phyloP scores from a whole-genome alignment of 1,140 invertebrate genomes.

The Brachionus paranguensis region DNA sequence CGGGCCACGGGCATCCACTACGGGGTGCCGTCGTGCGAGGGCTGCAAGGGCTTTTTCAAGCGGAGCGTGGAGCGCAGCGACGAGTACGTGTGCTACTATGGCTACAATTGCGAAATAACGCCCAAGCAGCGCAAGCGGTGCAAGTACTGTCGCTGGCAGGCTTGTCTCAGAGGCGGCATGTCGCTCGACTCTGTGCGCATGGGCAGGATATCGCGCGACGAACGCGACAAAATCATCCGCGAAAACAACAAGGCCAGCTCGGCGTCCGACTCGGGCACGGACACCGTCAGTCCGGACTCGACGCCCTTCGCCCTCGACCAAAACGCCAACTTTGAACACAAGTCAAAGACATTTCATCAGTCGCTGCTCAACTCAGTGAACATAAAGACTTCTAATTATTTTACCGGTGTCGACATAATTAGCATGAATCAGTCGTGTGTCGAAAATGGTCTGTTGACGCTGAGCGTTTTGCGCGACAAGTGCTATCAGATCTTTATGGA shows the following conservation, averaged over 20 bases:
- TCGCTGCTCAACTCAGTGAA: not conserved
- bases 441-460: not conserved
- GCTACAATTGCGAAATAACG: constrained; percentile 52
- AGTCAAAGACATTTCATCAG: not conserved
- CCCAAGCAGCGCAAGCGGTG: constrained; percentile 53
- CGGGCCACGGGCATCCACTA: constrained; percentile 56
- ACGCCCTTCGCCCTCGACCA: not conserved
- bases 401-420: constrained; percentile 13
- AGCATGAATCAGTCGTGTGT: not conserved
- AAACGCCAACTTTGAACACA: not conserved
- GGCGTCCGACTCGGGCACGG: not conserved
- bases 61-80: constrained; percentile 55
- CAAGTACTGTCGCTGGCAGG: constrained; percentile 55
- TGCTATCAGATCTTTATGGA: not conserved
- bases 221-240: not conserved
- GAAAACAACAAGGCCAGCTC: not conserved
- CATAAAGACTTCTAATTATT: not conserved
- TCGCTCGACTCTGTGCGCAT: not conserved
- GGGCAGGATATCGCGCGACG: constrained; percentile 3
- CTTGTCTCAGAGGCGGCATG: constrained; percentile 47
- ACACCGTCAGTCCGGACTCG: not conserved
- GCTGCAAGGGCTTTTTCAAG: constrained; percentile 55
- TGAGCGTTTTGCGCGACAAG: not conserved
- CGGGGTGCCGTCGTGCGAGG: constrained; percentile 55
- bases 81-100: constrained; percentile 55